Evolutionary conservation across 2,113 vertebrate species (phyloP).

Genomic region (Psilopogon haemacephalus): DNA sequence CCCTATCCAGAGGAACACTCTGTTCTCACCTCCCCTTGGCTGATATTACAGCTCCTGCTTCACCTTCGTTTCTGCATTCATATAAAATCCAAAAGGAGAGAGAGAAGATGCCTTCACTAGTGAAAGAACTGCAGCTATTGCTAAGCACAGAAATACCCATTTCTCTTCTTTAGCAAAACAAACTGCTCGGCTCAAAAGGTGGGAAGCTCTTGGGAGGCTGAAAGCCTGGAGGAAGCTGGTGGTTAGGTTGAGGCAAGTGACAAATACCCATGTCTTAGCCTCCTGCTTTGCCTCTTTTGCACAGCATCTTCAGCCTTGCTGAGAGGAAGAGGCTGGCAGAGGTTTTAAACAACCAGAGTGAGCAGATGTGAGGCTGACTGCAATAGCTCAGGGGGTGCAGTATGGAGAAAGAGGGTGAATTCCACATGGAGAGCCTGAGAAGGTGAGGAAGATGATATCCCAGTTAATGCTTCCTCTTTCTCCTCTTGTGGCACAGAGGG

Average conservation of each 20-base stretch:
- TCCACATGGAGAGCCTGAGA: background rate
- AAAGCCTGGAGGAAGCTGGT: background rate
- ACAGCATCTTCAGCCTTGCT: background rate
- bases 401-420: background rate
- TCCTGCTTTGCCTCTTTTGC: background rate
- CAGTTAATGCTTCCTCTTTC: background rate
- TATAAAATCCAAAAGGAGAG: background rate
- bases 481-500: background rate
- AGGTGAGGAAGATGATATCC: background rate
- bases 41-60: background rate
- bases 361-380: background rate
- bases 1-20: background rate
- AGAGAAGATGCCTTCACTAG: background rate
- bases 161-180: background rate
- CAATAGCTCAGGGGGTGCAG: background rate
- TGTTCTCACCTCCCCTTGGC: background rate
- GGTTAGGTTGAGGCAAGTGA: background rate
- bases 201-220: constrained; percentile 25
- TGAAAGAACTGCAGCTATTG: background rate
- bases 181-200: background rate
- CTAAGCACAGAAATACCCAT: background rate
- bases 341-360: background rate
- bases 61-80: background rate
- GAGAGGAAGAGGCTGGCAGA: rapidly evolving
- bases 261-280: background rate